A percentile compares a stretch with the other conserved stretches of the same genome.
These are phyloP conservation scores for Notarius quadriscutis DNA, from an alignment of 2,113 vertebrate genomes.

Conservation along the genomic window DNA sequence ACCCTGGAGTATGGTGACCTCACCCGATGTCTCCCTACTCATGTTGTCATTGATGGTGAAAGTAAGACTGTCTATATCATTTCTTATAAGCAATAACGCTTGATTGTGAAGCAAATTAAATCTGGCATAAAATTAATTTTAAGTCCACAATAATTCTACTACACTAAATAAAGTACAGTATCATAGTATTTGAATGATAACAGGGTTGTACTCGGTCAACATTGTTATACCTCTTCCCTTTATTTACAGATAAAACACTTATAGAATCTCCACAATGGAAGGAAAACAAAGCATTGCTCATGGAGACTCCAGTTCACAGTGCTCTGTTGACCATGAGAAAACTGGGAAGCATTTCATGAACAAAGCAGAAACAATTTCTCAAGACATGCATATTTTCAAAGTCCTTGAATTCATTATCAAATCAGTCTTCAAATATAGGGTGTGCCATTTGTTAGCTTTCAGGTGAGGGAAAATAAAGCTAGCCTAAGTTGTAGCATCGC, in stretches of 20 bases:
- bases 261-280: constrained; percentile 63
- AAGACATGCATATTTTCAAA: not conserved
- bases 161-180: not conserved
- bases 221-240: not conserved
- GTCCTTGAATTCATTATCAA: not conserved
- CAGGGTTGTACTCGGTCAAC: not conserved
- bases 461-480: not conserved
- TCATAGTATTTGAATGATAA: not conserved
- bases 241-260: constrained; percentile 61
- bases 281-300: constrained; percentile 59
- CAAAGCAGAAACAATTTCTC: not conserved
- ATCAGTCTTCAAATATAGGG: not conserved
- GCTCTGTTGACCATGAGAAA: constrained; percentile 64
- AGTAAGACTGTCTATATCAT: constrained; percentile 55
- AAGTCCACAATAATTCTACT: not conserved
- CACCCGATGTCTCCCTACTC: constrained; percentile 65
- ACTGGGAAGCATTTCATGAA: constrained; percentile 56
- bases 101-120: not conserved
- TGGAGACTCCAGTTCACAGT: constrained; percentile 67
- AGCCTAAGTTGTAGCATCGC: not conserved
- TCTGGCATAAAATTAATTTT: not conserved
- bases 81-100: not conserved
- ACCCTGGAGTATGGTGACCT: constrained; percentile 67
- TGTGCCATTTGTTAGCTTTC: not conserved
- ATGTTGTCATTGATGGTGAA: constrained; percentile 63